These are phyloP conservation scores for Leptinotarsa texana DNA, from an alignment of 1,140 invertebrate species.

Conservation along the genomic window DNA sequence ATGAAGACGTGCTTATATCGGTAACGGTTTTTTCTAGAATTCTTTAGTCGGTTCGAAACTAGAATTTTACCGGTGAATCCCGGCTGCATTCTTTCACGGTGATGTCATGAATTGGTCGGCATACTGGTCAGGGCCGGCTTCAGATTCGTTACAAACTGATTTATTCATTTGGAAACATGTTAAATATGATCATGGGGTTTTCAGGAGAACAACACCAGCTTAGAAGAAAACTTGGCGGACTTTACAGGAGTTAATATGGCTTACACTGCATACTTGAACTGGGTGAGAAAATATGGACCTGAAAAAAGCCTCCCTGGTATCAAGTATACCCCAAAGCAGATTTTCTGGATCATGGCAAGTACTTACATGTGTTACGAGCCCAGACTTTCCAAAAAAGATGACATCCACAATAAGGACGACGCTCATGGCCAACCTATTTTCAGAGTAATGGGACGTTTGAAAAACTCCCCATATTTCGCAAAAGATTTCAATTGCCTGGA, in stretches of 20 bases:
- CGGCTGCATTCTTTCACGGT: too few species aligned
- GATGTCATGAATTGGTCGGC: too few species aligned
- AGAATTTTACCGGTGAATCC: too few species aligned
- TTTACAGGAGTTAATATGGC: slow-evolving; percentile 81
- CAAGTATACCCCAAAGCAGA: slow-evolving; percentile 61
- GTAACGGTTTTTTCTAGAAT: too few species aligned
- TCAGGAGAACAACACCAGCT: slow-evolving; percentile 85
- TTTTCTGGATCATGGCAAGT: slow-evolving; percentile 64
- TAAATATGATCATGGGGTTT: slow-evolving; percentile 27
- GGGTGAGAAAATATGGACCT: slow-evolving; percentile 65
- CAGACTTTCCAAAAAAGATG: slow-evolving; percentile 27
- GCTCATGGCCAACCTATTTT: not conserved
- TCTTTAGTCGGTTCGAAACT: too few species aligned
- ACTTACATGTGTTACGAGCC: slow-evolving; percentile 41
- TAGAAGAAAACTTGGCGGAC: slow-evolving; percentile 90
- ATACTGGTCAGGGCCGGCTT: too few species aligned
- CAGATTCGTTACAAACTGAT: too few species aligned
- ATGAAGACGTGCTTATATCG: too few species aligned
- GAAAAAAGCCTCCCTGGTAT: slow-evolving; percentile 61
- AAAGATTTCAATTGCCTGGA: slow-evolving; percentile 65
- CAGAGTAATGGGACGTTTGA: slow-evolving; percentile 65
- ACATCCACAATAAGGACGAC: not conserved
- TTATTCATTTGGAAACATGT: too few species aligned
- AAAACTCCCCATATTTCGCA: slow-evolving; percentile 68
- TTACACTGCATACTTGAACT: slow-evolving; percentile 77